Evolutionary conservation across 2,888 invertebrate species (phyloP).

Genomic region (Athalia cordata): DNA sequence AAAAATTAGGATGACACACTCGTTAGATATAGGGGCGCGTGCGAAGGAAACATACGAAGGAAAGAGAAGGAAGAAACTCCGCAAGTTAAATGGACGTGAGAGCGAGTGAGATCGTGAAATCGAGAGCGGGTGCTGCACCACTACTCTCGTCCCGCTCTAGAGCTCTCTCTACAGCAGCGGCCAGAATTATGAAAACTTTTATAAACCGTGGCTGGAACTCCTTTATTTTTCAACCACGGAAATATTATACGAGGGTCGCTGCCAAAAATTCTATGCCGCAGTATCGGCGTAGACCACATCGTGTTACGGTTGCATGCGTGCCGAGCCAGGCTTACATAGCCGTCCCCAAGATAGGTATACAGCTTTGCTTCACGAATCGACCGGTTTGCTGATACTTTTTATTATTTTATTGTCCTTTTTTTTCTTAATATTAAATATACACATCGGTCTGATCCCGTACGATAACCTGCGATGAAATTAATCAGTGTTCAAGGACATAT

Average conservation of each 20-base stretch:
- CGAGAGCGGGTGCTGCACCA: not conserved
- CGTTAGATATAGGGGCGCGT: slow-evolving; percentile 14
- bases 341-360: slow-evolving; percentile 9
- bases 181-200: slow-evolving; percentile 43
- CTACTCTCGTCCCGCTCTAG: slow-evolving; percentile 26
- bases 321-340: slow-evolving; percentile 39
- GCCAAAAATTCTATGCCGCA: slow-evolving; percentile 53
- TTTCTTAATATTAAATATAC: not conserved
- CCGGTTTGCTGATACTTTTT: slow-evolving; percentile 30
- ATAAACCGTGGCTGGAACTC: slow-evolving; percentile 36
- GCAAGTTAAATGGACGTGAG: not conserved
- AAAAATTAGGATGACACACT: slow-evolving; percentile 37
- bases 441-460: not conserved
- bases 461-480: not conserved
- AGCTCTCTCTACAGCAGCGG: not conserved
- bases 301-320: slow-evolving; percentile 44
- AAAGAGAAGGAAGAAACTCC: not conserved
- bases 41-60: slow-evolving; percentile 5
- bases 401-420: not conserved
- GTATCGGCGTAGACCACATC: slow-evolving; percentile 45
- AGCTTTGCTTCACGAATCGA: slow-evolving; percentile 38
- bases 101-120: not conserved
- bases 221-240: slow-evolving; percentile 45
- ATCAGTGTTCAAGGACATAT: too few species aligned
- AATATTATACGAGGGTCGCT: slow-evolving; percentile 54